phyloP scores from a whole-genome alignment of 2,888 invertebrate species.

The Linnaemya tessellans region DNA sequence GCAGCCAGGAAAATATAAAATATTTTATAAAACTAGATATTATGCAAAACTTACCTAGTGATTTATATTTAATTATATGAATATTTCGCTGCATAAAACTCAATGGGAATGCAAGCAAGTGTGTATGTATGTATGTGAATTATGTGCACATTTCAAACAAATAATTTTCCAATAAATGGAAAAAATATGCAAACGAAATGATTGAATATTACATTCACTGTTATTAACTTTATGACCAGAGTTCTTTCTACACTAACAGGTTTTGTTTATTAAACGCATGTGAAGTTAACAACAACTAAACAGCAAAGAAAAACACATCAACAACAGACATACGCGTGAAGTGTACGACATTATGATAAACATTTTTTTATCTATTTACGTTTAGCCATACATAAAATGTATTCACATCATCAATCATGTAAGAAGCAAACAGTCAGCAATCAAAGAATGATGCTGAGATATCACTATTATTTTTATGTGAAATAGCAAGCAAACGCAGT shows the following conservation, averaged over 20 bases:
- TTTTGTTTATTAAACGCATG: slow-evolving; percentile 18
- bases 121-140: background rate
- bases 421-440: no score
- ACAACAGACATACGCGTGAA: no score
- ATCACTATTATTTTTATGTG: no score
- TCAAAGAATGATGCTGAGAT: no score
- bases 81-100: background rate
- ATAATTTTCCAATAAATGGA: slow-evolving; percentile 32
- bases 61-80: slow-evolving; percentile 19
- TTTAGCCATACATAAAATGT: no score
- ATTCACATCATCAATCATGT: no score
- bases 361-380: background rate
- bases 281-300: slow-evolving; percentile 10
- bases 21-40: background rate
- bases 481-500: no score
- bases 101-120: no score
- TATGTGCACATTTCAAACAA: background rate
- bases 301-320: background rate
- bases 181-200: slow-evolving; percentile 23
- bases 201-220: slow-evolving; percentile 35
- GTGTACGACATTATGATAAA: background rate
- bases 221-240: slow-evolving; percentile 18
- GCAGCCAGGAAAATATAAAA: slow-evolving; percentile 9
- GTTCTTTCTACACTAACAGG: slow-evolving; percentile 5
- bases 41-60: background rate